These are phyloP conservation scores for Buceros bicornis DNA, from an alignment of 2,797 vertebrate genomes.

Conservation along the genomic window DNA sequence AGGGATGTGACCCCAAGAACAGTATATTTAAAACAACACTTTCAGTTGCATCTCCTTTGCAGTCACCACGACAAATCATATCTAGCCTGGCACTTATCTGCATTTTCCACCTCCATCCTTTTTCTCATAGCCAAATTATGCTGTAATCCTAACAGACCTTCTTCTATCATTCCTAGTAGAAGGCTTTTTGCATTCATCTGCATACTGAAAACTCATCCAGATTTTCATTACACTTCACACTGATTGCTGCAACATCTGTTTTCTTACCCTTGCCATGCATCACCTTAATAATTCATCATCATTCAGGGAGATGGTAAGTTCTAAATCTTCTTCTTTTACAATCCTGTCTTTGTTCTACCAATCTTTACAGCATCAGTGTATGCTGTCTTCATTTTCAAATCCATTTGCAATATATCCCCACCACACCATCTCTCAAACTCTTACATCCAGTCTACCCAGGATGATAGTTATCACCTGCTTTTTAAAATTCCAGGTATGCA, in stretches of 20 bases:
- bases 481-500: neutral
- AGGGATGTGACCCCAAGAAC: neutral
- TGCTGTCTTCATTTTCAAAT: neutral
- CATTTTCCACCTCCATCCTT: constrained; percentile 23
- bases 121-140: constrained; percentile 30
- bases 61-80: constrained; percentile 31
- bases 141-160: constrained; percentile 14
- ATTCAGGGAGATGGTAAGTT: neutral
- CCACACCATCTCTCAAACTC: neutral
- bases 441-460: neutral
- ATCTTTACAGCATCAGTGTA: neutral
- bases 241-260: constrained; percentile 27
- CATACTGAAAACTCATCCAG: neutral
- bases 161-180: constrained; percentile 7
- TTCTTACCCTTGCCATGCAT: constrained; percentile 9
- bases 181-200: constrained; percentile 29
- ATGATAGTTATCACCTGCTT: neutral
- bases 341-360: neutral
- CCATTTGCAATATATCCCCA: neutral
- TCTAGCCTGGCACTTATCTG: constrained; percentile 9
- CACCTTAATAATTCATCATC: constrained; percentile 24
- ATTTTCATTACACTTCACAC: constrained; percentile 11
- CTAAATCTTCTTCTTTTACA: neutral
- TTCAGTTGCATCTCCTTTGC: neutral
- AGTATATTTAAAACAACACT: constrained; percentile 11